Evolutionary conservation across 1,140 invertebrate genomes (phyloP), one percentile per base, ranked within the genome.

Genomic region (Globodera rostochiensis): DNA sequence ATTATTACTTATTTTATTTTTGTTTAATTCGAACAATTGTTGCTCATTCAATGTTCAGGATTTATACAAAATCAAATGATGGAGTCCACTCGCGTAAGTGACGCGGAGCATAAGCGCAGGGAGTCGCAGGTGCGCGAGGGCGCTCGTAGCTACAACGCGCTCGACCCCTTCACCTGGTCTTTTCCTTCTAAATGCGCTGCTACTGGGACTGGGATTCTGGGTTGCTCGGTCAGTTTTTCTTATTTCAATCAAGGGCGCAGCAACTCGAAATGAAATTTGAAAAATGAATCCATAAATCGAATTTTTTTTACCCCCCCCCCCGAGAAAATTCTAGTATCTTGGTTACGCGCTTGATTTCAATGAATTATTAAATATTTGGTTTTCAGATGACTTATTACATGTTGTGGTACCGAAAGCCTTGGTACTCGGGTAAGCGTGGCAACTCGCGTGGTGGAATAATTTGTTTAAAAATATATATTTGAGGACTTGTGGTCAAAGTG

Each of bases 161-260:
- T 82, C 21, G 88, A 88, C 80, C 87, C 87, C 1, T 89, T 88
- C 76, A 89, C 88, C 11, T 88, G 88, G 88, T 73, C 73, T 13
- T 83, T 83, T 64, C 87, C 87, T 21, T 82, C 36, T 45, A 89
- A 88, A 79, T 74, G 64, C 13, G n/a, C 77, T 4, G 73, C 36
- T 78, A 73, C 64, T 45, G 82, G 83, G 25, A 67, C 60, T 66
- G 76, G 25, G 5, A 80, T 89, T 50, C 57, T 47, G 80, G 19
- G 80, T n/a, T 57, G 73, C 21, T 83, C 7, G 79, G 71, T 77
- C 25, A 74, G 8, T 49, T 21, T n/a, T 76, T 45, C 50, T 7
- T 36, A 73, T 15, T 36, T 36, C 36, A 36, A 36, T 36, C 1
- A 36, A 36, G 36, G 36, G 36, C 36, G 36, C 2, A 36, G 25